Evolutionary conservation across 2,888 invertebrate species (phyloP), one percentile per base, ranked within the genome.

Genomic region (Spodoptera littoralis): DNA sequence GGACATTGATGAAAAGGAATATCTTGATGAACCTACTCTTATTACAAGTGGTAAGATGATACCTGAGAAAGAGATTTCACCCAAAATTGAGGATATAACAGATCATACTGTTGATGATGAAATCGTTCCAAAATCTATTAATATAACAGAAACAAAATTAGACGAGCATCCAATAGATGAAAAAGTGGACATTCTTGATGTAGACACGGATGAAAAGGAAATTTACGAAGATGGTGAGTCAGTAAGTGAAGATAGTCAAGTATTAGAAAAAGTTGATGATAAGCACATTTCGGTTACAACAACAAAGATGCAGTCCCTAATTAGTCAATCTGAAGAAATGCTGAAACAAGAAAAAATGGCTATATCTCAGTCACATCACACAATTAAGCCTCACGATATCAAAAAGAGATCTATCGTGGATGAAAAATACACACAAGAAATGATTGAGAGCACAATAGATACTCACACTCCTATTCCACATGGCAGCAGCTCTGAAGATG

Each of bases 401-500:
- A 69, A 66, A 11, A 84, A 82, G 61, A 64, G 71, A 36, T 77
- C 76, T 30, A 49, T 78, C 49, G 22, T 57, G 18, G 78, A 81
- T 36, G 62, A 70, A 22, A 80, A 75, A 12, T 45, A 53, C 1
- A 22, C 55, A 76, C 44, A 81, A 84, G 41, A 82, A 43, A 83
- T 86, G 4, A 61, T 84, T 50, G 88, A 88, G 41, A 88, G 85
- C 65, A 76, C 84, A 18, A 75, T 77, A 52, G 88, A 89, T 58
- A 87, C 81, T 60, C 61, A 82, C 1, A 79, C 78, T 3, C 84
- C 86, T 12, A 69, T 88, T 22, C 71, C 85, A n/a, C 85, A 87
- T 51, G 84, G 81, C n/a, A 88, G 90, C 60, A 92, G 93, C 74
- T 92, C 92, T 4, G 93, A 94, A 84, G 94, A 93, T 61, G 77